Evolutionary conservation across 2,797 vertebrate species (phyloP).

Genomic region (Parauchenoglanis punctatus): DNA sequence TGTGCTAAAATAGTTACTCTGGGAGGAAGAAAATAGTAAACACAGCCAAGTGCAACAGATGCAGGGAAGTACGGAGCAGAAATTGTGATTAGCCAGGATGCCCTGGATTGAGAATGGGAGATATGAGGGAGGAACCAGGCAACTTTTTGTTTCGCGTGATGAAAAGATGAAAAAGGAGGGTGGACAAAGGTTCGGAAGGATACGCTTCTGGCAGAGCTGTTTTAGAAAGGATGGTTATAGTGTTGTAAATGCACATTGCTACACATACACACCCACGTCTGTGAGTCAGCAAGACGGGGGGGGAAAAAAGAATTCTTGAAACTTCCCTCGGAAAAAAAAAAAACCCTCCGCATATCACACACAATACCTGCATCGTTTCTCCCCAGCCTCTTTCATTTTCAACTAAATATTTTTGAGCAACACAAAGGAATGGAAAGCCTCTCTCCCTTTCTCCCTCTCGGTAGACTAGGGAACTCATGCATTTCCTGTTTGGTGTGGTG

Average conservation of each 20-base stretch:
- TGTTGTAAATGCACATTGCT: slow-evolving; percentile 5
- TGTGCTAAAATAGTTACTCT: not conserved
- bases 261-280: slow-evolving; percentile 13
- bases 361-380: slow-evolving; percentile 1
- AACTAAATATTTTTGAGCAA: slow-evolving; percentile 32
- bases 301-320: not conserved
- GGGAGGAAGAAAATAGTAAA: not conserved
- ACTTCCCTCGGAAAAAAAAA: not conserved
- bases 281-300: slow-evolving; percentile 4
- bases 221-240: slow-evolving; percentile 7
- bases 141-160: not conserved
- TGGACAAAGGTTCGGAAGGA: slow-evolving; percentile 29
- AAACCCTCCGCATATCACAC: not conserved
- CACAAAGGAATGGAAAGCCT: slow-evolving; percentile 52
- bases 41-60: slow-evolving; percentile 30
- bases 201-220: not conserved
- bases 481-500: slow-evolving; percentile 62
- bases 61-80: not conserved
- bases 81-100: not conserved
- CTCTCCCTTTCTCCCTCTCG: slow-evolving; percentile 12
- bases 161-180: slow-evolving; percentile 21
- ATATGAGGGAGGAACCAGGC: not conserved
- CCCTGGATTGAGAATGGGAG: not conserved
- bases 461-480: slow-evolving; percentile 51
- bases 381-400: slow-evolving; percentile 26